Base-by-base conservation (phyloP, 2,888 invertebrate genomes). In the Eumacrocentrus americanus region DNA sequence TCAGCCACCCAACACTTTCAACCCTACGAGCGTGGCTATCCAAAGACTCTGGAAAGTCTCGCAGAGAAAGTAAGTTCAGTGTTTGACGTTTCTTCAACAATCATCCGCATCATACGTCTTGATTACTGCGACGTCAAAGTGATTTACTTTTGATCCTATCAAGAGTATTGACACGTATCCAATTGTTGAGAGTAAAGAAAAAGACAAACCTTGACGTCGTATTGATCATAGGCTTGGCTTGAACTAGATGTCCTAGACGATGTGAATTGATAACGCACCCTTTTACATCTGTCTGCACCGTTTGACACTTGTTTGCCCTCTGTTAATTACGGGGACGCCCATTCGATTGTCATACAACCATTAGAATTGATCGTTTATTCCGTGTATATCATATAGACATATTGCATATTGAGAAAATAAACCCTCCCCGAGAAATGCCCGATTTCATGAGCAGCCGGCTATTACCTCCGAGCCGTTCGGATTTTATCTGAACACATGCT, bases 31-130 rank as follows among this genome's bases (percentile, higher is more conserved):
- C 86, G 94, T 64, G 88, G 87, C 2, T 91, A 91, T 77, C 92
- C 92, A 1, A 94, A 94, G 78, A 95, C 95, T 0, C 81, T 95
- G 68, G 95, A 95, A 79, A 94, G 94, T 73, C 85, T 95, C 56
- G 94, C 95, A 3, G 95, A 95, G 80, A 94, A 94, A 82, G 83
- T 83, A 79, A 77, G 79, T 70, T 22, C 1, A 12, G 25, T n/a
- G n/a, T n/a, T 3, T 25, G 35, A 42, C 50, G 38, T 23, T 9
- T 29, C 29, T 29, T 9, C 29, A 6, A 40, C 11, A 42, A 42
- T 7, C 16, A 35, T 50, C 47, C 42, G 54, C 50, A 34, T 46
- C 25, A 48, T 46, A 47, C 38, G 11, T 61, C 44, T 42, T 44
- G 37, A 46, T 56, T 35, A 53, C 34, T 37, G 48, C 52, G 46